Evolutionary conservation across 2,888 invertebrate genomes (phyloP), one percentile per base, ranked within the genome.

Genomic region (Stramonita haemastoma): DNA sequence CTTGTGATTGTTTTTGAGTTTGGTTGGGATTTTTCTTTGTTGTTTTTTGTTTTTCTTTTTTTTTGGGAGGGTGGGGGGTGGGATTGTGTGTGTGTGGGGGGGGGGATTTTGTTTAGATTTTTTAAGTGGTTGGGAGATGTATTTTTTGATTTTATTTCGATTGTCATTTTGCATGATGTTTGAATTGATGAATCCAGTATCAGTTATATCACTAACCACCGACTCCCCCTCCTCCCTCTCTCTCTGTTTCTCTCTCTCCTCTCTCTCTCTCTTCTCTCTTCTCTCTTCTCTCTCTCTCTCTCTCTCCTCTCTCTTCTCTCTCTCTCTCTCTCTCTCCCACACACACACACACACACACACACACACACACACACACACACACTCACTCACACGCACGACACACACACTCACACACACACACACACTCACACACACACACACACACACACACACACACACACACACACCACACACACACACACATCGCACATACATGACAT

Each of bases 271-370:
- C 11, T 26, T 11, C n/a, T 26, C 15, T 36, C 22, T 79, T 32
- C 46, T 46, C 15, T 1, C 46, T 26, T 0, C 83, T 4, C 34
- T 19, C 79, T 19, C 8, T 46, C 83, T 29, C 46, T 22, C 29
- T 34, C 77, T 29, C 32, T 79, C 77, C 29, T 29, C 19, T 22
- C 29, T 29, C 29, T 22, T 81, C 81, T 81, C 81, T 81, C 11
- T 36, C 81, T 81, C 36, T 36, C 81, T 81, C 79, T 79, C 19
- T 32, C n/a, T n/a, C n/a, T n/a, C n/a, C n/a, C n/a, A n/a, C n/a
- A n/a, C n/a, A n/a, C n/a, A n/a, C n/a, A n/a, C 79, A 13, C 79
- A 26, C 19, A 13, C 32, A 26, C 79, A 70, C 70, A 70, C 26
- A 57, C 57, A 57, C 57, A 57, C 57, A 57, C 57, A 57, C 57